Evolutionary conservation across 2,888 invertebrate genomes (phyloP).

Genomic region (Spisula subtruncata): DNA sequence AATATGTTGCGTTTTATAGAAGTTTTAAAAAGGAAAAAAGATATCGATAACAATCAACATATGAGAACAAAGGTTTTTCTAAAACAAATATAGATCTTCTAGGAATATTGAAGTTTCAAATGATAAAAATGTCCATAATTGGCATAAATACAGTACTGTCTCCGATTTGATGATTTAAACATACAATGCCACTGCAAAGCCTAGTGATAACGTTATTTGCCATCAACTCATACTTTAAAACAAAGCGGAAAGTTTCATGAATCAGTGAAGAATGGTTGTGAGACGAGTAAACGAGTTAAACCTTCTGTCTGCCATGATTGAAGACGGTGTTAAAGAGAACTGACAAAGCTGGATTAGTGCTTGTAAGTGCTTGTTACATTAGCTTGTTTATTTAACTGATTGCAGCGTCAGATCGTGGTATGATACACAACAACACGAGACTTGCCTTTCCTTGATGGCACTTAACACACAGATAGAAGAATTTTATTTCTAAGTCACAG

Average conservation of each 20-base stretch:
- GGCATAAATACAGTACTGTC: no score
- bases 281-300: not conserved
- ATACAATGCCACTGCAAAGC: not conserved
- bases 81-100: no score
- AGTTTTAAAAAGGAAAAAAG: no score
- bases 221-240: not conserved
- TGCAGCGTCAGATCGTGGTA: not conserved
- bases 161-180: no score
- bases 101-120: no score
- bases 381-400: conserved; percentile 33
- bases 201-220: not conserved
- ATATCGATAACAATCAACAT: no score
- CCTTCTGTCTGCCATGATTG: not conserved
- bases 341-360: conserved; percentile 9
- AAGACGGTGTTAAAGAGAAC: not conserved
- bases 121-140: no score
- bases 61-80: no score
- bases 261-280: not conserved
- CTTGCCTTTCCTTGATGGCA: conserved; percentile 24
- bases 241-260: not conserved
- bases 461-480: conserved; percentile 18
- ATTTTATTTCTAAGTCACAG: conserved; percentile 2
- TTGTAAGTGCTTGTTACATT: conserved; percentile 17
- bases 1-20: no score
- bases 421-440: conserved; percentile 37